Base-by-base conservation (phyloP, 2,113 vertebrate genomes). In the Megalops atlanticus region DNA sequence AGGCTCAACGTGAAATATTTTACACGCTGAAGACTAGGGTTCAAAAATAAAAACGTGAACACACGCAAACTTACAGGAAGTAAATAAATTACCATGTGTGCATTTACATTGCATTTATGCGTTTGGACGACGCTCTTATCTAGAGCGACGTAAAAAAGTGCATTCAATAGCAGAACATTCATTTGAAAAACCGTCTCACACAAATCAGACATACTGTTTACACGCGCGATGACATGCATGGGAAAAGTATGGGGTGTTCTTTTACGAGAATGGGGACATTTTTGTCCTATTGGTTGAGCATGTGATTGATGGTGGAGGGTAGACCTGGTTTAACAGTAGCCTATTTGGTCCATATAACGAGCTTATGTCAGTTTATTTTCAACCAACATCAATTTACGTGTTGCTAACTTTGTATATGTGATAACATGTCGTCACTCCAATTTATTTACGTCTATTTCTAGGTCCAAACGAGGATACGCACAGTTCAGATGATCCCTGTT, bases 401-500 rank as follows among this genome's bases (percentile, higher is more conserved):
- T 54, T 49, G 2, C 2, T 54, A 21, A 24, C 2, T 24, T 54
- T 64, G 8, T 64, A 27, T 31, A n/a, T n/a, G 14, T 58, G 52
- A 58, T 5, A 3, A 27, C n/a, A n/a, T 64, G 58, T 31, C 31
- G 58, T 24, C n/a, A 31, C 31, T 24, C 8, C 21, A 35, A 70
- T 70, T 35, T 2, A 70, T 15, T 16, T 2, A 35, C 35, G 69
- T 38, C 15, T 16, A 11, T 31, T 47, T 80, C 83, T 79, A 93
- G 94, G 89, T 89, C 86, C 89, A 47, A 85, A 71, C 35, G 87
- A 85, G 2, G 88, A 78, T 0, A 73, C 74, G 1, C 75, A 74
- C 11, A 80, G 82, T 78, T 84, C 88, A 41, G 91, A 87, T 36
- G 88, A 90, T 35, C 85, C 87, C 2, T 89, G 86, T 79, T 88